Base-by-base conservation (phyloP, 2,888 invertebrate genomes). In the Acronicta leporina region DNA sequence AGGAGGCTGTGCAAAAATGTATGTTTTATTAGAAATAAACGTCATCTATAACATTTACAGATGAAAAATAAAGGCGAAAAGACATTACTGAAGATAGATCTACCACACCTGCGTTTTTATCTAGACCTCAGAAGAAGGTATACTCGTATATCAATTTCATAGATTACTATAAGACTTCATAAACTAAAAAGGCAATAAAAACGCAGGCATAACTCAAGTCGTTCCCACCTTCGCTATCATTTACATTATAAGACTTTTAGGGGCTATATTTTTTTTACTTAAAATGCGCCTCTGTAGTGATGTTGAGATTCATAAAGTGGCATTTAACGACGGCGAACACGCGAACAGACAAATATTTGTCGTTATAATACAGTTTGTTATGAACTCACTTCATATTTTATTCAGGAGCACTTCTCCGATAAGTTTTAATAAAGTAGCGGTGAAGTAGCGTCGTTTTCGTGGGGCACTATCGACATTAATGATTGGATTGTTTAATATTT, bases 331-430 rank as follows among this genome's bases (percentile, higher is more conserved):
- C 46, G 16, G 16, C 11, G 45, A 64, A 53, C 83, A 84, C 82
- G 84, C 81, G 57, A 84, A 61, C 65, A 64, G 77, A 80, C 73
- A 74, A 72, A 79, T 62, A 70, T 68, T 65, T 75, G 52, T 68
- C 66, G 58, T 76, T 68, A 76, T 62, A 59, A 54, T 33, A 65
- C 64, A 56, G 61, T 72, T 65, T 70, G 59, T 70, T 64, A 53
- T 63, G 50, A 69, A 50, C 64, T 58, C 62, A 60, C 56, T 64
- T 55, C 55, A 71, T 77, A 62, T 64, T 66, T 76, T 57, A 76
- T 76, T 74, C 68, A 69, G 46, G 40, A 54, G 56, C 44, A 46
- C 48, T 73, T 46, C 61, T 50, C 61, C 54, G 56, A 64, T 62
- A 51, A 63, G 14, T 53, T 68, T 70, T 46, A 46, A 49, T 67